Evolutionary conservation across 2,888 invertebrate genomes (phyloP).

Genomic region (Macrophya alboannulata): DNA sequence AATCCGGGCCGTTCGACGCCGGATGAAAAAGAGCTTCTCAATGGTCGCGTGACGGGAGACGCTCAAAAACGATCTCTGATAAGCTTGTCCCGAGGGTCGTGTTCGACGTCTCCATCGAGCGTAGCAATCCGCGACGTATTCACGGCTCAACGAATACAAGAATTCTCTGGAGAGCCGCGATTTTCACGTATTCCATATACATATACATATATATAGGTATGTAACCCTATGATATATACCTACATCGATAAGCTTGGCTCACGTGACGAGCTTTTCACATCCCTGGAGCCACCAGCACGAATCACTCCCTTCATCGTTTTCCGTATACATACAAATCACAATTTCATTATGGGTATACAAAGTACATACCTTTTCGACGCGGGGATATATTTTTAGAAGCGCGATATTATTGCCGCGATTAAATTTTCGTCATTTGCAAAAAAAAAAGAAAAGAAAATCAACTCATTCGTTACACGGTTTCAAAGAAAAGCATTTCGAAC

Average conservation of each 20-base stretch:
- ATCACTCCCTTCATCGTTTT: background rate
- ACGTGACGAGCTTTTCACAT: conserved; percentile 7
- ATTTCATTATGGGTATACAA: background rate
- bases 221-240: background rate
- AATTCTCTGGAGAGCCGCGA: conserved; percentile 23
- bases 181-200: conserved; percentile 19
- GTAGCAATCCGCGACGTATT: conserved; percentile 31
- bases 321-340: background rate
- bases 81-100: conserved; percentile 51
- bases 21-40: conserved; percentile 30
- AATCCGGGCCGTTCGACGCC: background rate
- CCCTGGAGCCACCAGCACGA: background rate
- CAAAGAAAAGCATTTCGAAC: background rate
- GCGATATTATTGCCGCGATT: background rate
- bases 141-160: conserved; percentile 47
- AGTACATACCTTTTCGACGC: background rate
- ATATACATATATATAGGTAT: background rate
- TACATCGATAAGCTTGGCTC: conserved; percentile 23
- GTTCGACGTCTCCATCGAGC: conserved; percentile 52
- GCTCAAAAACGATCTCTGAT: conserved; percentile 46
- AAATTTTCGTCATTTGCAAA: background rate
- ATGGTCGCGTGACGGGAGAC: conserved; percentile 46
- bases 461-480: no score
- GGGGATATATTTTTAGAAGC: background rate
- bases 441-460: no score